These are phyloP conservation scores for Rhinoderma darwinii DNA, from an alignment of 2,113 vertebrate genomes.

Conservation along the genomic window DNA sequence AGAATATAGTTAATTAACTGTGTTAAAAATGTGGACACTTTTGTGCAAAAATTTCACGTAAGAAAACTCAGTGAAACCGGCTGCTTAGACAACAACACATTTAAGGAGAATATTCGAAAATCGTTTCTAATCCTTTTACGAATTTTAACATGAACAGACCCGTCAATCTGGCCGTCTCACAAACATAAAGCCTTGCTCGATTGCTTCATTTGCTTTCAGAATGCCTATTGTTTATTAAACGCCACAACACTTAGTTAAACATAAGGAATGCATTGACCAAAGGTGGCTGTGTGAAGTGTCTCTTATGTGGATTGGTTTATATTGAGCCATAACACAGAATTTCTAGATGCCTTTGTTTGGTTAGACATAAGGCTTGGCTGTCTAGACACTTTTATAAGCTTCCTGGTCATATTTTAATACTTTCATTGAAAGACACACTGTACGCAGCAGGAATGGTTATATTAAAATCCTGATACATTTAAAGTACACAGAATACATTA, in stretches of 20 bases:
- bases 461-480: conserved; percentile 19
- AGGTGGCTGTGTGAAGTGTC: conserved; percentile 24
- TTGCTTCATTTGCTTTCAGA: conserved; percentile 12
- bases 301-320: conserved; percentile 36
- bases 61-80: not conserved
- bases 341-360: conserved; percentile 43
- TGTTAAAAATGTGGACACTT: not conserved
- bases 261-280: conserved; percentile 53
- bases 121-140: not conserved
- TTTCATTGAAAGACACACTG: conserved; percentile 28
- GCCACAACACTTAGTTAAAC: conserved; percentile 47
- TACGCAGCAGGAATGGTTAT: conserved; percentile 31
- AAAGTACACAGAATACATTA: conserved; percentile 30
- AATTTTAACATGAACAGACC: conserved; percentile 28
- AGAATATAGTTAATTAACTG: not conserved
- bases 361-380: conserved; percentile 47
- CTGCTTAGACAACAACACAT: not conserved
- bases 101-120: not conserved
- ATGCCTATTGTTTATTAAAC: conserved; percentile 39
- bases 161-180: not conserved
- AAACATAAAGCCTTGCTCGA: conserved; percentile 4
- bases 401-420: conserved; percentile 47
- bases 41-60: not conserved
- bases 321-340: conserved; percentile 28
- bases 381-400: conserved; percentile 60